A percentile compares a stretch with the other conserved stretches of the same genome.
Conservation (phyloP, 2,797 vertebrate genomes). For the Falco peregrinus region DNA sequence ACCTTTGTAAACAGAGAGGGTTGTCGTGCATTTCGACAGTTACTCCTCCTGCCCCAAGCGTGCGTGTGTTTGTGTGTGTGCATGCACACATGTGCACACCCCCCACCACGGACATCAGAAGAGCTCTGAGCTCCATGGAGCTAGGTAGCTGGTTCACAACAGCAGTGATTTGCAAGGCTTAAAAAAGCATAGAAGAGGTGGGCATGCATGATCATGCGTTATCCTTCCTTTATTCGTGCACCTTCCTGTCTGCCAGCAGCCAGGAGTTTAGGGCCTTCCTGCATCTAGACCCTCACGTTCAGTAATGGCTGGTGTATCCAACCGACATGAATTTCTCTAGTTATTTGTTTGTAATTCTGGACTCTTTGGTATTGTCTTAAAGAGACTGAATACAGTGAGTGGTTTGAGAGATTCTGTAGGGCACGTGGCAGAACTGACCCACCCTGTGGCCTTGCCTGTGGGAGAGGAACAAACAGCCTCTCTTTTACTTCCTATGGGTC, state of each 20-base stretch:
- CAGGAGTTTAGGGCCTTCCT: background rate
- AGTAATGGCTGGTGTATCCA: background rate
- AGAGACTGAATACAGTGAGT: background rate
- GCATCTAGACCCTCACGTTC: background rate
- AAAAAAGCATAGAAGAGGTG: background rate
- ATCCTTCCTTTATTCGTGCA: no score
- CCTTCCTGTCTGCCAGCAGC: background rate
- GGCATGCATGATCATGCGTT: rapidly evolving
- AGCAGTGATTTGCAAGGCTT: background rate
- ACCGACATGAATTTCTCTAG: background rate
- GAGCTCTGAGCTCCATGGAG: background rate
- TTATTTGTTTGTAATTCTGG: background rate
- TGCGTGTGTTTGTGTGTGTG: rapidly evolving
- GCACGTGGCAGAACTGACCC: background rate
- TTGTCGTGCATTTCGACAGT: background rate
- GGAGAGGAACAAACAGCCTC: background rate
- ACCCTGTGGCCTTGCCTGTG: background rate
- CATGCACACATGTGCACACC: background rate
- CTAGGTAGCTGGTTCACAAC: background rate
- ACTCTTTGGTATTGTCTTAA: background rate
- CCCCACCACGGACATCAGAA: background rate
- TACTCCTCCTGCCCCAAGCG: background rate
- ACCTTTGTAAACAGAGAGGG: background rate
- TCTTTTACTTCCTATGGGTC: background rate
- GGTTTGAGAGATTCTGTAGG: background rate